These are phyloP conservation scores for Nysson spinosus DNA, from an alignment of 2,888 invertebrate genomes.

Conservation along the genomic window DNA sequence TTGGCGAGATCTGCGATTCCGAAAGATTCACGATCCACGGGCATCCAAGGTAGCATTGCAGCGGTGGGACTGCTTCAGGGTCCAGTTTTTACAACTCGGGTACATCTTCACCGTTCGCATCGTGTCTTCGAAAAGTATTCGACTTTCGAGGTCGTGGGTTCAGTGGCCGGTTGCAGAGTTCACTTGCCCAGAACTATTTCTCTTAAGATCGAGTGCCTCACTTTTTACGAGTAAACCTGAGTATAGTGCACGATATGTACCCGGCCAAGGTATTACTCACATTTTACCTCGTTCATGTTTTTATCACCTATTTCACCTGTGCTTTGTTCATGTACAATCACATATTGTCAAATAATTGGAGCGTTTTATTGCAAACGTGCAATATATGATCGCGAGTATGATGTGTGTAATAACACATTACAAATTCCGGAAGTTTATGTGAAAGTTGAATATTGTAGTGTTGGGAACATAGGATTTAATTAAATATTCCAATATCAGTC, in stretches of 20 bases:
- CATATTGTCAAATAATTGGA: constrained; percentile 10
- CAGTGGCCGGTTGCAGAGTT: constrained; percentile 44
- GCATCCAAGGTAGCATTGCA: constrained; percentile 1
- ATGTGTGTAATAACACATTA: no score
- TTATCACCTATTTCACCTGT: constrained; percentile 6
- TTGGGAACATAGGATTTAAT: no score
- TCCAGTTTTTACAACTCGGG: constrained; percentile 38
- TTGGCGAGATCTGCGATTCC: constrained; percentile 10
- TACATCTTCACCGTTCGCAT: constrained; percentile 20
- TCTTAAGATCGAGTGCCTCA: constrained; percentile 32
- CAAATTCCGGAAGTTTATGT: no score
- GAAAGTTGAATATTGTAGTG: no score
- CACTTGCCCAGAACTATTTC: constrained; percentile 37
- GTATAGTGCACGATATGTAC: constrained; percentile 20
- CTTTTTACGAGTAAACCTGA: constrained; percentile 35
- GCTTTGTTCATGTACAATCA: constrained; percentile 17
- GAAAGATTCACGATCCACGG: no score
- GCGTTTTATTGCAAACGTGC: no score
- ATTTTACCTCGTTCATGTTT: constrained; percentile 9
- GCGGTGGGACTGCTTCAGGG: constrained; percentile 12
- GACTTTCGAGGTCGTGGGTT: constrained; percentile 47
- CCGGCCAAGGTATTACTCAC: constrained; percentile 13
- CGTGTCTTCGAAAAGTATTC: constrained; percentile 25
- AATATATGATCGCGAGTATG: no score
- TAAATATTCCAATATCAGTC: no score